Evolutionary conservation across 2,113 vertebrate species (phyloP).

Genomic region (Melanotaenia duboulayi): DNA sequence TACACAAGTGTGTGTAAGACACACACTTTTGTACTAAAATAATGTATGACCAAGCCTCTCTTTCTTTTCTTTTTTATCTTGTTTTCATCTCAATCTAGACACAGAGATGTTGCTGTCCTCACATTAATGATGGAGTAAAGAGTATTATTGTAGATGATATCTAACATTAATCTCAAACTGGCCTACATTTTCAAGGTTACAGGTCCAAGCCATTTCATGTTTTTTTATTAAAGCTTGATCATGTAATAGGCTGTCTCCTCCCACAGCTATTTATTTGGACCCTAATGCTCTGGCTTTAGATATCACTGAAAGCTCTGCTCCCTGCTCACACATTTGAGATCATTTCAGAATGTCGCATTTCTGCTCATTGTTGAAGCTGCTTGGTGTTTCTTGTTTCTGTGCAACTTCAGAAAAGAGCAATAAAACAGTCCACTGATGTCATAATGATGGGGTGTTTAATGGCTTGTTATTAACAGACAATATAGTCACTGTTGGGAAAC

Average conservation of each 20-base stretch:
- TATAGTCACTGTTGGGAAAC: conserved; percentile 25
- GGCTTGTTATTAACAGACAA: conserved; percentile 52
- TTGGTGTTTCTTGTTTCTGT: conserved; percentile 13
- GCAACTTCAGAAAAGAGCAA: conserved; percentile 25
- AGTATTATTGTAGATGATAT: conserved; percentile 64
- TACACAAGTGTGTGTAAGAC: no score
- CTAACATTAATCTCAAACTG: conserved; percentile 70
- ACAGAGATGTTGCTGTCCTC: conserved; percentile 29
- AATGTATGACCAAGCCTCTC: conserved; percentile 20
- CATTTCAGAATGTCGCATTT: background rate
- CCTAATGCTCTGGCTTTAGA: conserved; percentile 12
- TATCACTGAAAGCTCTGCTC: background rate
- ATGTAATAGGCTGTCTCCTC: conserved; percentile 32
- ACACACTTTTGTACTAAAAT: background rate
- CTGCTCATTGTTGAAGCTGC: conserved; percentile 12
- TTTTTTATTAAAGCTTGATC: conserved; percentile 42
- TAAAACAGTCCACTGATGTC: conserved; percentile 17
- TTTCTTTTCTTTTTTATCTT: conserved; percentile 21
- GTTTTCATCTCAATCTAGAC: background rate
- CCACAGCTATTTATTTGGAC: conserved; percentile 54
- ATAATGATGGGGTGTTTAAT: conserved; percentile 42
- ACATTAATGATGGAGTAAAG: conserved; percentile 29
- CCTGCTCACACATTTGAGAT: background rate
- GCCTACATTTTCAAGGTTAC: conserved; percentile 61
- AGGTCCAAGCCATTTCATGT: conserved; percentile 67